Evolutionary conservation across 2,113 vertebrate species (phyloP).

Genomic region (Lophius piscatorius): DNA sequence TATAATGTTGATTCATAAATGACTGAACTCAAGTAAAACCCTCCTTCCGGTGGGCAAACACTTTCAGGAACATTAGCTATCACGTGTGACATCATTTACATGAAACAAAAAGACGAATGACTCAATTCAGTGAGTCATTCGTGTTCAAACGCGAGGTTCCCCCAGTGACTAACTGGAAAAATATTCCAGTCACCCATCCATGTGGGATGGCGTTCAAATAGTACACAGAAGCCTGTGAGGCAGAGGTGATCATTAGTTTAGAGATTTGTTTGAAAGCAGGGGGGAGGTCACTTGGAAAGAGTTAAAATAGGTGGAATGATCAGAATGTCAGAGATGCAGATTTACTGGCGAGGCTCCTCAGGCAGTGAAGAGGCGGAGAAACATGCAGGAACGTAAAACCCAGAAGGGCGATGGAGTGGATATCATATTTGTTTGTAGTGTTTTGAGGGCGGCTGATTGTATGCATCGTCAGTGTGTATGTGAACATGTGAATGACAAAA

Average conservation of each 20-base stretch:
- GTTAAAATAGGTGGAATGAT: constrained; percentile 70
- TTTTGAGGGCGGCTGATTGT: too few relatives aligned
- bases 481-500: too few relatives aligned
- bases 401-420: too few relatives aligned
- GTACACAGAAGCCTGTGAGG: not conserved
- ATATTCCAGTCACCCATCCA: constrained; percentile 38
- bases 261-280: constrained; percentile 38
- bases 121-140: constrained; percentile 19
- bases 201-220: not conserved
- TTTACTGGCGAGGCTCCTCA: constrained; percentile 40
- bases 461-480: constrained; percentile 3
- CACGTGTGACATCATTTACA: constrained; percentile 3
- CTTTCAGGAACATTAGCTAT: not conserved
- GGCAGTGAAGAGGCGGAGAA: constrained; percentile 8
- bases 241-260: constrained; percentile 1
- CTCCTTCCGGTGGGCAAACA: not conserved
- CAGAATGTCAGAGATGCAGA: constrained; percentile 74
- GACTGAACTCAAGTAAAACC: constrained; percentile 2
- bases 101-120: constrained; percentile 9
- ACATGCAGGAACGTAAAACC: too few relatives aligned
- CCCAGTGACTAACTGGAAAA: constrained; percentile 42
- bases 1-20: too few relatives aligned
- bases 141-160: too few relatives aligned
- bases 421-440: too few relatives aligned
- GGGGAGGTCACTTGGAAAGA: constrained; percentile 53